Evolutionary conservation across 2,888 invertebrate species (phyloP), one percentile per base, ranked within the genome.

Genomic region (Cephus spinipes): DNA sequence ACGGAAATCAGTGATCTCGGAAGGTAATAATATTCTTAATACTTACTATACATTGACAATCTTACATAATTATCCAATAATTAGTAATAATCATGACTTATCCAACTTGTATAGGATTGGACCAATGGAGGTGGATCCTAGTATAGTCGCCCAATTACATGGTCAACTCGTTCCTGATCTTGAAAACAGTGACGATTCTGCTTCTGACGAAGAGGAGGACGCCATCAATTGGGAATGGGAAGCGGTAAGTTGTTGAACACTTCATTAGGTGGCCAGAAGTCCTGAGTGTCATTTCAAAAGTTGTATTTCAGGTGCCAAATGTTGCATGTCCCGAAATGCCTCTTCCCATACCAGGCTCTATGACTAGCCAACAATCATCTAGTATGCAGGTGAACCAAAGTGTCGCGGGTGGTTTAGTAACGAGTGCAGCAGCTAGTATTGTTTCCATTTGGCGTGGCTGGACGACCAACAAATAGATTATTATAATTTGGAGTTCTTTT

Each of bases 221-320:
- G 94, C 95, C 76, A 93, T 96, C 80, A 94, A 95, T 85, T 94
- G 95, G 92, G 98, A 96, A 89, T 96, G 96, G 96, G 96, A 96
- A 92, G 94, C 95, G 79, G 96, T 96, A 89, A 92, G 93, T 92
- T 69, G 76, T 23, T 55, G 2, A 55, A 23, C 36, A 32, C 73
- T 73, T 33, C 11, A 55, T 73, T 6, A 36, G 32, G 69, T 23
- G 4, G 30, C n/a, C 30, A 12, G 68, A 33, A n/a, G 11, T 31
- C n/a, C 12, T 78, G 12, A 40, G n/a, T 31, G 34, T 73, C 31
- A n/a, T 71, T 71, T 11, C 11, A 69, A 15, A 32, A 77, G 71
- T 69, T 34, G 36, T 75, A 33, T 82, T 82, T 73, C 82, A 94
- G 93, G 93, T 94, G 74, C 94, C 94, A 34, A 93, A 93, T 84